Percentiles rank a stretch among this genome's conserved stretches.
These are phyloP conservation scores for Liposcelis brunnea DNA, from an alignment of 2,888 invertebrate genomes.

Conservation along the genomic window DNA sequence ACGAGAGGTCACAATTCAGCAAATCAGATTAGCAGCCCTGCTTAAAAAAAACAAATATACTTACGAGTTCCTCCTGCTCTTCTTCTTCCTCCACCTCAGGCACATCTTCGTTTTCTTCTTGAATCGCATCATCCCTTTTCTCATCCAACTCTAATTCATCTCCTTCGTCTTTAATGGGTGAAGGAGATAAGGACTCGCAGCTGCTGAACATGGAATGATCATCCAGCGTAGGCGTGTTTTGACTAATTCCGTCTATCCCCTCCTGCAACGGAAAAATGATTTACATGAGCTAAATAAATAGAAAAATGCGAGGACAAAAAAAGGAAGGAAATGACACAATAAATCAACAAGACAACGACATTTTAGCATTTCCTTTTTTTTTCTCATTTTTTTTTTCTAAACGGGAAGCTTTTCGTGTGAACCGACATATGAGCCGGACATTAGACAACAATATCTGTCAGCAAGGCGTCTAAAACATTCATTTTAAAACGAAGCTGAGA, in stretches of 20 bases:
- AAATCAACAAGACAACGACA: slow-evolving; percentile 7
- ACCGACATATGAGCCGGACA: no score
- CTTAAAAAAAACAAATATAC: no score
- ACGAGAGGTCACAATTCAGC: no score
- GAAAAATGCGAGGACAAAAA: not conserved
- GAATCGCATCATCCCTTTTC: not conserved
- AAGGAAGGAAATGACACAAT: not conserved
- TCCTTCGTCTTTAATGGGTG: slow-evolving; percentile 16
- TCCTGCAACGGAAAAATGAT: slow-evolving; percentile 16
- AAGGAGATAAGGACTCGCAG: slow-evolving; percentile 21
- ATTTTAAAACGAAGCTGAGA: no score
- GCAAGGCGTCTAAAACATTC: no score
- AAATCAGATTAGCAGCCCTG: no score
- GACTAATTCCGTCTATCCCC: slow-evolving; percentile 18
- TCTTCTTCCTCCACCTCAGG: slow-evolving; percentile 8
- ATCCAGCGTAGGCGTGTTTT: slow-evolving; percentile 21
- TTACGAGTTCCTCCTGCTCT: not conserved
- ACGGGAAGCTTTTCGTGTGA: slow-evolving; percentile 21
- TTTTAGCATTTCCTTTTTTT: slow-evolving; percentile 6
- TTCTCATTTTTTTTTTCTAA: slow-evolving; percentile 31
- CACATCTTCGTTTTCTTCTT: slow-evolving; percentile 4
- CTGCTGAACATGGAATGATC: slow-evolving; percentile 23
- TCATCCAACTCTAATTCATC: slow-evolving; percentile 4
- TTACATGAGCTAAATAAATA: not conserved
- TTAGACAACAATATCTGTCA: no score